Percentiles rank a stretch among this genome's conserved stretches.
Conservation (phyloP, 2,113 vertebrate genomes). For the Bubo scandiacus region DNA sequence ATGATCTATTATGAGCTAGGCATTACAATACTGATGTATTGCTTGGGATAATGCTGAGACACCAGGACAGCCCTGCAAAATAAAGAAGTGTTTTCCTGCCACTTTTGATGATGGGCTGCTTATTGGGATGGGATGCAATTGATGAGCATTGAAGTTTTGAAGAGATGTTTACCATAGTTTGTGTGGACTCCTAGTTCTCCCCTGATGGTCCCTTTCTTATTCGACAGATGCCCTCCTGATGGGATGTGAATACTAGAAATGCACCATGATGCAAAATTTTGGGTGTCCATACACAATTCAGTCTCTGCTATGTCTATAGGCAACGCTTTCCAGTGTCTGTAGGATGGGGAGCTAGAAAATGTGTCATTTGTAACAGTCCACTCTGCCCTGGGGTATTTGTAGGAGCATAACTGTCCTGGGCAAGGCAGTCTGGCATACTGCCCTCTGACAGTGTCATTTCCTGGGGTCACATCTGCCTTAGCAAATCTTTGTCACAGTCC, state of each 20-base stretch:
- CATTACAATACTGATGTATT: neutral
- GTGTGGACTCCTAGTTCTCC: neutral
- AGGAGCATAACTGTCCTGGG: neutral
- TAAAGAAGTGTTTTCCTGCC: neutral
- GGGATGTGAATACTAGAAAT: neutral
- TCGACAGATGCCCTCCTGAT: neutral
- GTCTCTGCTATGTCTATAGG: neutral
- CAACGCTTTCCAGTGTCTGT: neutral
- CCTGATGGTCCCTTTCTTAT: neutral
- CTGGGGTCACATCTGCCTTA: neutral
- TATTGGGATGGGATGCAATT: neutral
- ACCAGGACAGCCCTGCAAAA: neutral
- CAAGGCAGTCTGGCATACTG: neutral
- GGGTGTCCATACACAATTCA: neutral
- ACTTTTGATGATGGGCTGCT: neutral
- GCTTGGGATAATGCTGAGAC: neutral
- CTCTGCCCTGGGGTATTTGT: neutral
- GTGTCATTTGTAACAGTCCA: neutral
- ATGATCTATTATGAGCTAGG: neutral
- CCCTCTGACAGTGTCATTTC: neutral
- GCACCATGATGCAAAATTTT: neutral
- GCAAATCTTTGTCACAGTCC: neutral
- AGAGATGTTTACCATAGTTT: neutral
- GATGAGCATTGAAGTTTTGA: neutral
- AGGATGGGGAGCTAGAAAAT: neutral